phyloP scores from a whole-genome alignment of 1,140 invertebrate species.

The Hycleus cichorii region DNA sequence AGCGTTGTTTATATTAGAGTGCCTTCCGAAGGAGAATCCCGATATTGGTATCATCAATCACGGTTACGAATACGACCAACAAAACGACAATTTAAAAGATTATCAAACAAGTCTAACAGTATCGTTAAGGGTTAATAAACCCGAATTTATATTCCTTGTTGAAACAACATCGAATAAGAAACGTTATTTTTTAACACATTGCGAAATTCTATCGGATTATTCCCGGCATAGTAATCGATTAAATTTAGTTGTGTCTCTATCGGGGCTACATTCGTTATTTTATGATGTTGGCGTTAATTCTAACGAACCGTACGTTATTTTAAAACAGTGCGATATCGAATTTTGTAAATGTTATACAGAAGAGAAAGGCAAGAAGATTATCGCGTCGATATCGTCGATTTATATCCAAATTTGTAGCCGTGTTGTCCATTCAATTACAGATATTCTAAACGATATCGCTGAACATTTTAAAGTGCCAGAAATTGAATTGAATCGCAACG shows the following conservation, averaged over 20 bases:
- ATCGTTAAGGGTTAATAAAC: slow-evolving; percentile 64
- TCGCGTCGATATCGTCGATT: slow-evolving; percentile 54
- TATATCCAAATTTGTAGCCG: slow-evolving; percentile 67
- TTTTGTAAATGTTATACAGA: slow-evolving; percentile 55
- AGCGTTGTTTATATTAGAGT: slow-evolving; percentile 58
- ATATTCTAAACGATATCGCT: slow-evolving; percentile 50
- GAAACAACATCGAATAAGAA: slow-evolving; percentile 59
- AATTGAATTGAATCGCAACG: slow-evolving; percentile 35
- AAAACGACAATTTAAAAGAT: slow-evolving; percentile 33
- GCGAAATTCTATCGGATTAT: slow-evolving; percentile 68
- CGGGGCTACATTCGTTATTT: slow-evolving; percentile 60
- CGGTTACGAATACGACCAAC: slow-evolving; percentile 47
- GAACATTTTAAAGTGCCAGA: slow-evolving; percentile 48
- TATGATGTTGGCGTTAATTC: slow-evolving; percentile 43
- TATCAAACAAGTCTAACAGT: slow-evolving; percentile 52
- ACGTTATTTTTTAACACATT: slow-evolving; percentile 64
- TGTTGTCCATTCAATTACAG: slow-evolving; percentile 57
- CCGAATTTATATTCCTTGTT: slow-evolving; percentile 71
- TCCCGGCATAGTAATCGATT: slow-evolving; percentile 58
- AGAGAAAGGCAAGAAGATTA: slow-evolving; percentile 57
- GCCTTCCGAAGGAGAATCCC: slow-evolving; percentile 47
- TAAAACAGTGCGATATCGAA: slow-evolving; percentile 68
- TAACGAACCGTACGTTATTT: slow-evolving; percentile 46
- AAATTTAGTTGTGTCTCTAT: slow-evolving; percentile 55
- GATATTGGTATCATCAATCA: slow-evolving; percentile 62